Base-by-base conservation (phyloP, 64 coral and sea anemone genomes). In the Dendrophyllia cribrosa region DNA sequence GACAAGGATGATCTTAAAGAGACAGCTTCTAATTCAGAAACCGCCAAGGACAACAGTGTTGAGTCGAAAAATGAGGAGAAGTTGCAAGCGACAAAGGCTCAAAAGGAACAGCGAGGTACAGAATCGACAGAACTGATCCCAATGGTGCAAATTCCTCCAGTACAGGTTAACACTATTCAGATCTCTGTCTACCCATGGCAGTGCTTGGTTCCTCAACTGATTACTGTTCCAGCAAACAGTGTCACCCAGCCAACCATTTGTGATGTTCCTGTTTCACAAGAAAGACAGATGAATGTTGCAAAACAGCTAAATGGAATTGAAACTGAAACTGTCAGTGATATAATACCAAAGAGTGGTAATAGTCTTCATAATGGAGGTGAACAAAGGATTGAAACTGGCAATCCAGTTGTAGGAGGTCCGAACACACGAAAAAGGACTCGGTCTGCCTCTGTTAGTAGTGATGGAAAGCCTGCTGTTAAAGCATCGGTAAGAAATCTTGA, bases 111-210 rank as follows among this genome's bases (percentile, higher is more conserved):
- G 20, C 61, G 61, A 24, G 6, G 61, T 55, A 3, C 55, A 24
- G 62, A 84, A 6, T 50, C 80, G 4, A 68, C 62, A 4, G 91
- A 93, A 65, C 22, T 61, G n/a, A 86, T 86, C 7, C 76, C 88
- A 19, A 66, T 50, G 8, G 45, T 94, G 9, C 81, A 60, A 16
- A 52, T 97, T 17, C 94, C 97, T 19, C 85, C 73, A 43, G 83
- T 89, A 51, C 91, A 96, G 17, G 77, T 96, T 9, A 88, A 92
- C 65, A 83, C 88, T 3, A 65, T 99, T 62, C 52, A 90, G 61
- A 89, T 96, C 44, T 83, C 94, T 20, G 82, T 99, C 3, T 95
- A 91, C 52, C 97, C 97, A 3, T 96, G 88, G 91, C 91, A 79
- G 60, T 90, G 84, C 16, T 75, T 99, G 12, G 63, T 99, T 20